Percentiles rank a stretch among this genome's conserved stretches.
Evolutionary conservation across 2,113 vertebrate genomes (phyloP).

Genomic region (Anarrhichthys ocellatus): DNA sequence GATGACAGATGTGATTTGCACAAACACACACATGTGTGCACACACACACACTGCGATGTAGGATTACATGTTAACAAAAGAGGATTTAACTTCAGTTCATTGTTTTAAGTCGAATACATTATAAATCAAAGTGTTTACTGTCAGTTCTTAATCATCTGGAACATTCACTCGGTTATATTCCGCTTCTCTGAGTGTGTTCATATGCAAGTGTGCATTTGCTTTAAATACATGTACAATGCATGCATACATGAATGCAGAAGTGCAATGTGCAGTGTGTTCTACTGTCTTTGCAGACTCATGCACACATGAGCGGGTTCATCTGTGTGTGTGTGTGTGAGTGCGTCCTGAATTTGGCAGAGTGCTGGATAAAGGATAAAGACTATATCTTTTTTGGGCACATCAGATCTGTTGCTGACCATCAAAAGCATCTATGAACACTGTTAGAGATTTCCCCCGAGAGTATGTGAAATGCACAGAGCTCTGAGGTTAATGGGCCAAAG

Average conservation of each 20-base stretch:
- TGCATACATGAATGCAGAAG: neutral
- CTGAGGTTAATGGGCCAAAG: constrained; percentile 42
- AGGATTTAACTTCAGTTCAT: constrained; percentile 73
- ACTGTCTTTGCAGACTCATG: neutral
- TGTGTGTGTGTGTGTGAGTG: constrained; percentile 1
- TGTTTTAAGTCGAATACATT: constrained; percentile 59
- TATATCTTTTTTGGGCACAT: constrained; percentile 13
- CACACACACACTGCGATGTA: constrained; percentile 9
- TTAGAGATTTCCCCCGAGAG: constrained; percentile 35
- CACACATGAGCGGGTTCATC: constrained; percentile 10
- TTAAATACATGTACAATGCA: neutral
- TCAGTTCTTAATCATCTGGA: constrained; percentile 15
- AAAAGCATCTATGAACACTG: neutral
- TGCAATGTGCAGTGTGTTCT: neutral
- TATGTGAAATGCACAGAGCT: constrained; percentile 33
- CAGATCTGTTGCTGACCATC: neutral
- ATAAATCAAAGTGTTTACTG: constrained; percentile 7
- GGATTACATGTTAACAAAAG: constrained; percentile 71
- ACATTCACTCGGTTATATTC: neutral
- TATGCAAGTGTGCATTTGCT: neutral
- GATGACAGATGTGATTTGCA: constrained; percentile 35
- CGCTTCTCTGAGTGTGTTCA: neutral
- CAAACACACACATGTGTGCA: constrained; percentile 3
- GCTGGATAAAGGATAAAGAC: constrained; percentile 8
- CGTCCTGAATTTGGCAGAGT: neutral